Base-by-base conservation (phyloP, 2,888 invertebrate genomes). In the Limnephilus auricula region DNA sequence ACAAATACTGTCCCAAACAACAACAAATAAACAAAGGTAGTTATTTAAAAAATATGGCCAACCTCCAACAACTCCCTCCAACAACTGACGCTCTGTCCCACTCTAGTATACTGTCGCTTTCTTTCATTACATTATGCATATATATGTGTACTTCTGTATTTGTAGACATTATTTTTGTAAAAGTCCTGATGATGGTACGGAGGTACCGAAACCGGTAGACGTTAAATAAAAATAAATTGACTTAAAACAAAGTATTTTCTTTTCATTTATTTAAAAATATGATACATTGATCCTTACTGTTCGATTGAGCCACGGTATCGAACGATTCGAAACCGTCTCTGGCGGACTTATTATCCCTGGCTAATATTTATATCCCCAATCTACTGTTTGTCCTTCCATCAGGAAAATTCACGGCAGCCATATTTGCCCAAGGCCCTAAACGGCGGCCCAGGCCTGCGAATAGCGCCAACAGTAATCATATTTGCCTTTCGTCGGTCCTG, bases 341-440 rank as follows among this genome's bases (percentile, higher is more conserved):
- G n/a, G 25, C 15, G 13, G 30, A 85, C 45, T 45, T 45, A 40
- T 85, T 85, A 85, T 37, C 40, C 40, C 45, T 40, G 30, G 45
- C 85, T 45, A 85, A 85, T 45, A 85, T 85, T 45, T 45, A n/a
- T 40, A n/a, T 65, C n/a, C 65, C 25, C 25, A 65, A 65, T 40
- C 85, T 85, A n/a, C 45, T 85, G 85, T 85, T 85, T 85, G 15
- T 30, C 34, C 30, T 45, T 40, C 85, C 34, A n/a, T 30, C 25
- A 15, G 40, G 25, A 4, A 85, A 85, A 85, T 85, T 40, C 85
- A 85, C 30, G 25, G 85, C 85, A 45, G 37, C 85, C 84, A 84
- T 84, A 84, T 84, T 84, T 84, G 84, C 84, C 37, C 37, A 12
- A 40, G n/a, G n/a, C 84, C 84, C 37, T 84, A 37, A 84, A 84